Base-by-base conservation (phyloP, 2,797 vertebrate species). In the Spinibarbus caldwelli region DNA sequence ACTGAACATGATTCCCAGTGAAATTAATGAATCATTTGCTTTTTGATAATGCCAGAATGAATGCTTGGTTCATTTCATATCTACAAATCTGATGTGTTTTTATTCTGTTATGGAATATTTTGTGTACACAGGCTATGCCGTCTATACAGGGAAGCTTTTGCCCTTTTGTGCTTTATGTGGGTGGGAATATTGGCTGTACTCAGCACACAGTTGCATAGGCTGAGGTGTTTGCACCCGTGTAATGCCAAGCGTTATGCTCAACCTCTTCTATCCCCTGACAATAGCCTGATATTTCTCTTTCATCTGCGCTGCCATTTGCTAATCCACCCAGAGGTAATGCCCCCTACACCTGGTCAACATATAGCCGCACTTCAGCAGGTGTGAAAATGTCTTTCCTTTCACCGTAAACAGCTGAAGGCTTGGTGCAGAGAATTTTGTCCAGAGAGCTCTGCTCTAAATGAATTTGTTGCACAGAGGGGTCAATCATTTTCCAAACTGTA, bases 271-370 rank as follows among this genome's bases (percentile, higher is more conserved):
- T 91, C 86, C 82, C 62, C 71, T 68, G 77, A 87, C 83, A 89
- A 87, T 88, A 89, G 77, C 80, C 83, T 89, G 89, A 84, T 84
- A 86, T 92, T 92, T 91, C 86, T 85, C 86, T 79, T 86, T 92
- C 87, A 88, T 92, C 90, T 88, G 43, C 67, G 75, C 88, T 91
- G 84, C 90, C 87, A 67, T 92, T 92, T 91, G 80, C 79, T 67
- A 10, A 84, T 85, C 80, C 66, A 80, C 78, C 80, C 87, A 83
- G 14, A 59, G 89, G 88, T 84, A 91, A 89, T 87, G 90, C 85
- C 34, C 87, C 86, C 49, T 83, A 83, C 87, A 59, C 68, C 52
- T 45, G n/a, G 82, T 79, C 85, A 84, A 86, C 76, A 78, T 77
- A 57, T 73, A 78, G 75, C 73, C 59, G 62, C 62, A 86, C 83